Conservation (phyloP, 2,113 vertebrate species). For the Scomber japonicus region DNA sequence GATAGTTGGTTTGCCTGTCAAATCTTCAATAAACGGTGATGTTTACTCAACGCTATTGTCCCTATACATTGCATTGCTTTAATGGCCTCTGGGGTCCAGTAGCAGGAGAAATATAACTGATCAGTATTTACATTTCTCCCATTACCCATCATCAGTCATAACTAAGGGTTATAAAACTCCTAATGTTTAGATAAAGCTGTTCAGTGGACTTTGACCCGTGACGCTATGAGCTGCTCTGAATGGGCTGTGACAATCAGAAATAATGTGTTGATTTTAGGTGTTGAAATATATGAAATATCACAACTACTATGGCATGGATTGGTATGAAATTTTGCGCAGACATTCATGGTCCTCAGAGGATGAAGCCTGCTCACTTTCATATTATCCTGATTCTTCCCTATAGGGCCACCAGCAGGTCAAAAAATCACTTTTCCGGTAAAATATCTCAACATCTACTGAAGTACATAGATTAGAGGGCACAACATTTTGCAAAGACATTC, state of each 20-base stretch:
- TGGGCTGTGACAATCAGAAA: background rate
- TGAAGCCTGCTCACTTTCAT: background rate
- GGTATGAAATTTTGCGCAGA: background rate
- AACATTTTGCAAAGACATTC: too few species aligned
- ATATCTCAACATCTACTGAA: too few species aligned
- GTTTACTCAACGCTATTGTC: background rate
- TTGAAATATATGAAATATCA: background rate
- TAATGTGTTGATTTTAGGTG: background rate
- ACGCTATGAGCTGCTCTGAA: constrained; percentile 3
- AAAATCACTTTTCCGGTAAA: too few species aligned
- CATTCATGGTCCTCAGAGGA: background rate
- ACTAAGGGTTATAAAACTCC: constrained; percentile 51
- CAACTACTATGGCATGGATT: background rate
- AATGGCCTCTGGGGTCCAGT: constrained; percentile 1
- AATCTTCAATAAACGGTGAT: constrained; percentile 6
- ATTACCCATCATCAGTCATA: constrained; percentile 37
- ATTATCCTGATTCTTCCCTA: too few species aligned
- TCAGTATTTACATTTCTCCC: constrained; percentile 8
- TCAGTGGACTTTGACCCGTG: constrained; percentile 67
- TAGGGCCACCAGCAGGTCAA: too few species aligned
- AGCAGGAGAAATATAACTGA: background rate
- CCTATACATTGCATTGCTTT: background rate
- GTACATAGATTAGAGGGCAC: too few species aligned
- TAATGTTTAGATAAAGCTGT: constrained; percentile 29
- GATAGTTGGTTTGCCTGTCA: constrained; percentile 17